Conservation (phyloP, 2,797 vertebrate species). For the Linurgus olivaceus region DNA sequence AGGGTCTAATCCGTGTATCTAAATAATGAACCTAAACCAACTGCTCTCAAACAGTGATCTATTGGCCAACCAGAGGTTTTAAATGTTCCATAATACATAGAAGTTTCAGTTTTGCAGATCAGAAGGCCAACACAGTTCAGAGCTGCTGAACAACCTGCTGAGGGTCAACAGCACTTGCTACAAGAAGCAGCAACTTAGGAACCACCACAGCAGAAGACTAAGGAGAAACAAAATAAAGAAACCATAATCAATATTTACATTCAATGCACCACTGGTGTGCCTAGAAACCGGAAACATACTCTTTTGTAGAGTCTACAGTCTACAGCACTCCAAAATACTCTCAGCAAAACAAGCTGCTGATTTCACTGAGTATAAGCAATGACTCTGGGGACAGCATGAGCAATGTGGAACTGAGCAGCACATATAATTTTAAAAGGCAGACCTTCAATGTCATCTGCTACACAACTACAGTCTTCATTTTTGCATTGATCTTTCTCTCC, state of each 20-base stretch:
- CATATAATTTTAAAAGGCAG: accelerated
- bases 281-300: not conserved
- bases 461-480: not conserved
- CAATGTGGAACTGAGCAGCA: not conserved
- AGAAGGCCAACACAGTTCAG: not conserved
- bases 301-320: not conserved
- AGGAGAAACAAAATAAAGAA: not conserved
- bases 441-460: not conserved
- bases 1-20: not conserved
- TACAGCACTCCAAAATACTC: not conserved
- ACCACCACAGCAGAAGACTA: not conserved
- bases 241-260: not conserved
- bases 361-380: not conserved
- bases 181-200: not conserved
- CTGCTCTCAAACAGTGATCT: not conserved
- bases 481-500: not conserved
- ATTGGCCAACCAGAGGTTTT: not conserved
- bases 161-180: not conserved
- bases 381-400: not conserved
- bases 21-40: not conserved
- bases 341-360: not conserved
- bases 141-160: accelerated
- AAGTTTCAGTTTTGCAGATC: not conserved
- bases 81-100: accelerated
- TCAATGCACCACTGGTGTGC: not conserved